Evolutionary conservation across 1,140 invertebrate genomes (phyloP).

Genomic region (Belonocnema kinseyi): DNA sequence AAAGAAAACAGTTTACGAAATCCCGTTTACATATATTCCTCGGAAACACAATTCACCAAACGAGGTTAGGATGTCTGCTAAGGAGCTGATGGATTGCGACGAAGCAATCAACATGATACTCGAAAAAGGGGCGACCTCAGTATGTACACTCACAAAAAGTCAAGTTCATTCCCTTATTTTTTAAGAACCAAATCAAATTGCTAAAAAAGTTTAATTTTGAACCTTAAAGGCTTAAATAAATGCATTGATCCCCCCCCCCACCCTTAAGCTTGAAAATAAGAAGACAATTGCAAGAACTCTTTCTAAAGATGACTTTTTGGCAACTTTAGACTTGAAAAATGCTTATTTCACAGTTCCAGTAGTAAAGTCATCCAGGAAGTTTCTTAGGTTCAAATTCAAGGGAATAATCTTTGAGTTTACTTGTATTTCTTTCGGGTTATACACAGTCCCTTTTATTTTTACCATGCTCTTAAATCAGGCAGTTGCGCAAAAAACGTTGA

Average conservation of each 20-base stretch:
- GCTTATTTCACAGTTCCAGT: not conserved
- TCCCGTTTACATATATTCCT: not conserved
- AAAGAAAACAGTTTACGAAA: not conserved
- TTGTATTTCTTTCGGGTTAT: not conserved
- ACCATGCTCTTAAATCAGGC: not conserved
- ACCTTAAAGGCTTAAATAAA: constrained; percentile 42
- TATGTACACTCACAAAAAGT: not conserved
- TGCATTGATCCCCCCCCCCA: constrained; percentile 46
- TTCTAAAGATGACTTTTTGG: constrained; percentile 18
- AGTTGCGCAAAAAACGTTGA: not conserved
- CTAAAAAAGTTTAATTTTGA: not conserved
- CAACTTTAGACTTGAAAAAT: constrained; percentile 1
- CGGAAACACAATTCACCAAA: not conserved
- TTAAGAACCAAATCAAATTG: constrained; percentile 49
- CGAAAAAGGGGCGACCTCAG: not conserved
- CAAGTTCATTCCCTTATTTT: constrained; percentile 44
- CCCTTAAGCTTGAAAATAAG: constrained; percentile 58
- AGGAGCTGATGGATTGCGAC: not conserved
- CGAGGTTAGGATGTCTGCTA: not conserved
- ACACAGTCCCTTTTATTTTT: not conserved
- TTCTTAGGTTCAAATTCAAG: not conserved
- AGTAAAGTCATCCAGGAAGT: not conserved
- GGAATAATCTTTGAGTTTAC: not conserved
- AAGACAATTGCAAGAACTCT: constrained; percentile 10
- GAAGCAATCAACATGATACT: not conserved